Evolutionary conservation across 2,888 invertebrate genomes (phyloP).

Genomic region (Odontocolon sp.): DNA sequence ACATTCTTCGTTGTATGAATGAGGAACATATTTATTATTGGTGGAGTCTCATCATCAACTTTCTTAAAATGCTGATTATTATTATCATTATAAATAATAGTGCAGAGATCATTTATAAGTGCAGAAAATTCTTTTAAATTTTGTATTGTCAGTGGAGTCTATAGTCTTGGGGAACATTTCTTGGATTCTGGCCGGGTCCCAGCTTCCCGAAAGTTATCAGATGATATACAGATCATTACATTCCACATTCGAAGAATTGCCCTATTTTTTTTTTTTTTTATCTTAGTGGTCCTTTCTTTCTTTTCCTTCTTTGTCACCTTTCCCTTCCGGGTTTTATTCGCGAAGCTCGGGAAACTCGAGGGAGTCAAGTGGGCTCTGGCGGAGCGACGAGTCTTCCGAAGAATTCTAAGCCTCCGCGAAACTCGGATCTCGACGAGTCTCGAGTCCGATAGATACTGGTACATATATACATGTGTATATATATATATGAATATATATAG

Average conservation of each 20-base stretch:
- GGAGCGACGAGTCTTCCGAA: conserved; percentile 63
- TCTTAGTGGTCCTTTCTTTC: not conserved
- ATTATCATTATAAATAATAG: no score
- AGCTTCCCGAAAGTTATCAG: conserved; percentile 7
- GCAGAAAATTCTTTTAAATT: conserved; percentile 16
- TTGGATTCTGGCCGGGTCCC: not conserved
- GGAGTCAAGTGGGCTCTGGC: conserved; percentile 54
- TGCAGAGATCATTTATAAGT: no score
- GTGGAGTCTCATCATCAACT: no score
- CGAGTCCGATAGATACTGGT: conserved; percentile 35
- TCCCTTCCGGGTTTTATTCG: conserved; percentile 50
- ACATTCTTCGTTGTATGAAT: no score
- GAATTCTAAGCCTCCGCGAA: conserved; percentile 60
- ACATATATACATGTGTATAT: not conserved
- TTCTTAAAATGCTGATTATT: no score
- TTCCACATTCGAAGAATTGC: conserved; percentile 43
- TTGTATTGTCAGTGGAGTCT: not conserved
- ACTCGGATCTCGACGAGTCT: conserved; percentile 41
- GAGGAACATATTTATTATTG: no score
- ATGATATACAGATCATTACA: conserved; percentile 20
- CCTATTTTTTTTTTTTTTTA: conserved; percentile 43
- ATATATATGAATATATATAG: not conserved
- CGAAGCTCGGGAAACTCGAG: conserved; percentile 45
- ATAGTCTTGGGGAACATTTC: conserved; percentile 9
- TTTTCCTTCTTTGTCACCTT: not conserved